Evolutionary conservation across 2,888 invertebrate species (phyloP), one percentile per base, ranked within the genome.

Genomic region (Polydrusus cervinus): DNA sequence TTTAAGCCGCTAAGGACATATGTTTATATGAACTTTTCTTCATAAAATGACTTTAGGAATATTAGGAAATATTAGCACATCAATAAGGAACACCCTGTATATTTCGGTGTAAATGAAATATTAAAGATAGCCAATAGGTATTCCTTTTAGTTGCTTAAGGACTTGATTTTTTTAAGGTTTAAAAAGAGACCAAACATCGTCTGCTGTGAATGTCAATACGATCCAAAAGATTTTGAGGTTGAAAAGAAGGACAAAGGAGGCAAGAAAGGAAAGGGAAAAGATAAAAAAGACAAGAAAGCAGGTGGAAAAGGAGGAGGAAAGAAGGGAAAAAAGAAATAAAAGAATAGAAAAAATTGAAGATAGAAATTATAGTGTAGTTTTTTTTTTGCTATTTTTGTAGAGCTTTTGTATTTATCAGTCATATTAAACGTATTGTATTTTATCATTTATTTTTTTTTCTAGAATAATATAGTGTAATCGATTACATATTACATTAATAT

Each of bases 191-290:
- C 81, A 51, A 89, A 89, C 78, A 86, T 90, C 1, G 82, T 83
- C 11, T 90, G 92, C 78, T 89, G 88, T 0, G 91, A 91, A 70
- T 91, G 92, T 0, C 93, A 93, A 81, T 93, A 93, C 80, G 83
- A 87, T 53, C 87, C 88, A 25, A 87, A 88, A 0, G 92, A 93
- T 82, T 85, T 79, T 38, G 78, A 71, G 18, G 76, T 66, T 14
- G 73, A 77, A 40, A 79, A 78, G 67, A 75, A 71, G 57, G 77
- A 79, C n/a, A 69, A 69, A 57, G 77, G 79, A 40, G 70, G 18
- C 20, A 53, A 25, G 51, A 16, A 49, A 70, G 73, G 76, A 10
- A 71, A 74, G 60, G 78, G 80, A 25, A 76, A 76, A 38, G 75
- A 68, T 16, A 66, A 78, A 75, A 57, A 72, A 8, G 76, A 66